A percentile compares a stretch with the other conserved stretches of the same genome.
phyloP scores from a whole-genome alignment of 2,888 invertebrate species.

The Adelphocoris suturalis region DNA sequence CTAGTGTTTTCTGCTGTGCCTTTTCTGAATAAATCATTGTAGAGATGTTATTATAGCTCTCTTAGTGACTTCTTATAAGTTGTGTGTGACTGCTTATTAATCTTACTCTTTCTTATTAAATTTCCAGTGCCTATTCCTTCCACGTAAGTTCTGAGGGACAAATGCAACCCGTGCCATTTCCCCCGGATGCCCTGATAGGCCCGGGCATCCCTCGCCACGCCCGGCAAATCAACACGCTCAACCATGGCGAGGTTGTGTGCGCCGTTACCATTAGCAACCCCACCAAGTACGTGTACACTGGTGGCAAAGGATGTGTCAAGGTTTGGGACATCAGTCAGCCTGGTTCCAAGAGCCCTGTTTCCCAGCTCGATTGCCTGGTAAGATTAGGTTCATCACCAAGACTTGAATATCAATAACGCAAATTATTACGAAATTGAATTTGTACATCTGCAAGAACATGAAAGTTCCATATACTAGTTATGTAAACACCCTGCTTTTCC shows the following conservation, averaged over 20 bases:
- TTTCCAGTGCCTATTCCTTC: conserved; percentile 94
- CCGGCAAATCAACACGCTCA: conserved; percentile 93
- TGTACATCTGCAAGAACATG: too few relatives aligned
- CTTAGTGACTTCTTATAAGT: too few relatives aligned
- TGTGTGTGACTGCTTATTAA: too few relatives aligned
- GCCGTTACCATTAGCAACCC: conserved; percentile 97
- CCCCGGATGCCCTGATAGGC: conserved; percentile 94
- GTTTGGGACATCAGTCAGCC: conserved; percentile 98
- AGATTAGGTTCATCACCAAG: conserved; percentile 77
- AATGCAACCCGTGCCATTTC: conserved; percentile 95
- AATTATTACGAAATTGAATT: too few relatives aligned
- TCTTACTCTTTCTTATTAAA: neutral
- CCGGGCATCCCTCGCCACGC: conserved; percentile 96
- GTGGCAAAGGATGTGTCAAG: conserved; percentile 97
- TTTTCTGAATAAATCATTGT: too few relatives aligned
- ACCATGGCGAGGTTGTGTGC: conserved; percentile 97
- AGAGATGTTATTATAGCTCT: too few relatives aligned
- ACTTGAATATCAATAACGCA: neutral
- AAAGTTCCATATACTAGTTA: too few relatives aligned
- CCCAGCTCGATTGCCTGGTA: conserved; percentile 94
- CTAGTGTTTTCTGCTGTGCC: too few relatives aligned
- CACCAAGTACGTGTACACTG: conserved; percentile 95
- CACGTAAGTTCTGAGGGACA: conserved; percentile 94
- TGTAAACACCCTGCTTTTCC: too few relatives aligned
- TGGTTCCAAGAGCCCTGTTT: conserved; percentile 90